phyloP scores from a whole-genome alignment of 2,797 vertebrate species.

The Chrosomus eos region DNA sequence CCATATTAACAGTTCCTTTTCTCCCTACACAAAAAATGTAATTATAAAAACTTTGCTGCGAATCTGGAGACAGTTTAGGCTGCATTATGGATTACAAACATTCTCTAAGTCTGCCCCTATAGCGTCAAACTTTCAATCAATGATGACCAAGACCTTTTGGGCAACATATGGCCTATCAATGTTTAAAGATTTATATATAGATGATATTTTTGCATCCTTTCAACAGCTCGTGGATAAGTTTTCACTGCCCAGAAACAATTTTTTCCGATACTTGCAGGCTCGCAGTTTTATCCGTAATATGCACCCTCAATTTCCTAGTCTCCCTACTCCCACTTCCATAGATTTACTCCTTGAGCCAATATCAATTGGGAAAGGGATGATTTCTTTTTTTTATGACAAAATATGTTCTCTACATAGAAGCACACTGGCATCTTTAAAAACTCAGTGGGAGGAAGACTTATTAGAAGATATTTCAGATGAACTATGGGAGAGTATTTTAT shows the following conservation, averaged over 20 bases:
- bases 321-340: background rate
- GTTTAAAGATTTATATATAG: background rate
- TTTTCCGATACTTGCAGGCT: background rate
- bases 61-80: background rate
- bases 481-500: no score
- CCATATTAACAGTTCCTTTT: no score
- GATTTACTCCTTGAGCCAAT: background rate
- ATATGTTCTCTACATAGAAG: background rate
- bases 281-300: background rate
- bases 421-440: no score
- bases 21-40: no score
- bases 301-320: background rate
- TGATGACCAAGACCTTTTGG: background rate
- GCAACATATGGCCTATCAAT: background rate
- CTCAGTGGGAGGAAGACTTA: no score
- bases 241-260: background rate
- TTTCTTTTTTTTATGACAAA: background rate
- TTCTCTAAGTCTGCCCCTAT: no score
- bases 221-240: background rate
- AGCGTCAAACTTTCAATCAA: no score
- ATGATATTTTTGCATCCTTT: conserved; percentile 7
- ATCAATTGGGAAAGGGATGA: background rate
- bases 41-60: no score
- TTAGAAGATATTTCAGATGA: no score
- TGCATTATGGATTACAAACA: no score